Conservation (phyloP, 1,140 invertebrate genomes). For the Lanistes nyassanus region DNA sequence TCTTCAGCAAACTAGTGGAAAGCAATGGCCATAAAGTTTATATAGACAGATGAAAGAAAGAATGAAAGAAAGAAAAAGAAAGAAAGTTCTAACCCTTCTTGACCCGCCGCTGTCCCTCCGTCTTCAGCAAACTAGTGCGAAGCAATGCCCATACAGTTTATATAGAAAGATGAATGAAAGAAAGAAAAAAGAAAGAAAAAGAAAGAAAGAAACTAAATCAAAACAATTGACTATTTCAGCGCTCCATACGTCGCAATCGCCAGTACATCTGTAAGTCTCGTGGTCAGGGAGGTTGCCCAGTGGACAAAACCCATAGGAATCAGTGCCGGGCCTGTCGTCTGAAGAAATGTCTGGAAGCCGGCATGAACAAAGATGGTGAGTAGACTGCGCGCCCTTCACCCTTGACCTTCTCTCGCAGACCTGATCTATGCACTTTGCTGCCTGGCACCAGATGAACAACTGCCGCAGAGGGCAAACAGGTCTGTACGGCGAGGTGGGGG, state of each 20-base stretch:
- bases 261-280: slow-evolving; percentile 96
- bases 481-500: background rate
- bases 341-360: slow-evolving; percentile 95
- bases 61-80: background rate
- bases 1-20: background rate
- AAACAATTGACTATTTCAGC: slow-evolving; percentile 68
- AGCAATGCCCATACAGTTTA: background rate
- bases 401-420: background rate
- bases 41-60: background rate
- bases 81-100: too few species aligned
- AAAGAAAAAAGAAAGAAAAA: background rate
- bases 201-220: background rate
- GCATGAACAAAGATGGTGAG: slow-evolving; percentile 99
- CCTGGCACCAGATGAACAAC: background rate
- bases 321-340: slow-evolving; percentile 96
- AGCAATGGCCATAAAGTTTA: background rate
- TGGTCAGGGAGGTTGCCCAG: slow-evolving; percentile 82
- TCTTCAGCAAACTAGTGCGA: background rate
- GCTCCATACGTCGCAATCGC: slow-evolving; percentile 93
- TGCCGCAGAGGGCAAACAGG: background rate
- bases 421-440: background rate
- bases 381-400: slow-evolving; percentile 22
- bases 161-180: background rate
- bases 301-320: slow-evolving; percentile 94
- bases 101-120: too few species aligned